A percentile compares a stretch with the other conserved stretches of the same genome.
Conservation (phyloP, 2,888 invertebrate genomes). For the Subacronicta megacephala region DNA sequence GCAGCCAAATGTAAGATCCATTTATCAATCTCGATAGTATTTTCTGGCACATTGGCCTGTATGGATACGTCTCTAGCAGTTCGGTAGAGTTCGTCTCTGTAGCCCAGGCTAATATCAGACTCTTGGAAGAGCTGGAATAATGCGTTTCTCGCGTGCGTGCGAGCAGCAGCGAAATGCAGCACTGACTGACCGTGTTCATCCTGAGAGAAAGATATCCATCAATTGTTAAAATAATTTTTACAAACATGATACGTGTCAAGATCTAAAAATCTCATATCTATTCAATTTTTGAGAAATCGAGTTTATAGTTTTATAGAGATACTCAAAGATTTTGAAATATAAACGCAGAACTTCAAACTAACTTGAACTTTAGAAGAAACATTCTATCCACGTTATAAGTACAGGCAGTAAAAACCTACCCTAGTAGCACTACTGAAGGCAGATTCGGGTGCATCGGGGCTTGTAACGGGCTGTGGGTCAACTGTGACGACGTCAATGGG, state of each 20-base stretch:
- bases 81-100: constrained; percentile 95
- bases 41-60: constrained; percentile 93
- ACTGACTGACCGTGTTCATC: constrained; percentile 97
- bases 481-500: constrained; percentile 90
- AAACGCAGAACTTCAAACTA: too few species aligned
- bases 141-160: constrained; percentile 94
- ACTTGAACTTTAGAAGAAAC: too few species aligned
- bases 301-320: too few species aligned
- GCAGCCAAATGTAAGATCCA: constrained; percentile 94
- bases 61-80: constrained; percentile 96
- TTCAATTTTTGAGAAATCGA: too few species aligned
- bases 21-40: constrained; percentile 94
- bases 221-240: too few species aligned
- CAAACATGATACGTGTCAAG: too few species aligned
- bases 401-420: constrained; percentile 83
- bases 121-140: constrained; percentile 95
- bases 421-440: constrained; percentile 91
- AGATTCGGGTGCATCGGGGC: constrained; percentile 88
- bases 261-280: too few species aligned
- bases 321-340: too few species aligned
- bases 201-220: constrained; percentile 85
- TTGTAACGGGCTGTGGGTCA: constrained; percentile 83
- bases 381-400: too few species aligned
- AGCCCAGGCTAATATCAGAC: constrained; percentile 94
- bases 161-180: constrained; percentile 96